Base-by-base conservation (phyloP, 2,113 vertebrate species). In the Clarias batrachus region DNA sequence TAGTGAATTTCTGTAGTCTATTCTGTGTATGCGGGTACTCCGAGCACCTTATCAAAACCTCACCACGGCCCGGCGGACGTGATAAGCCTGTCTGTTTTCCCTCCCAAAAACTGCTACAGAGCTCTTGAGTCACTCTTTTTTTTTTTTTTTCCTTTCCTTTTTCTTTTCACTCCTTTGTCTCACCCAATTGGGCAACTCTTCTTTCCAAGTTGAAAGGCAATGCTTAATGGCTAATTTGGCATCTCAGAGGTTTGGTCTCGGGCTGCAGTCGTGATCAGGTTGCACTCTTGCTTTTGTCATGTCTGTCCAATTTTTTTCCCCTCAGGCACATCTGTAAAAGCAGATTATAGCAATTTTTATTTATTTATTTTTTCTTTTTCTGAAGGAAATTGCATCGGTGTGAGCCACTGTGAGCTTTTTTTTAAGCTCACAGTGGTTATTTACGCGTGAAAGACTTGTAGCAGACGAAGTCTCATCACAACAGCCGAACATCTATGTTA, bases 191-290 rank as follows among this genome's bases (percentile, higher is more conserved):
- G 33, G n/a, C 23, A 57, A 7, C 41, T 41, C n/a, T 63, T 59
- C 56, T 78, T 41, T 73, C 37, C 62, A 56, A 56, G 52, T 76
- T 9, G 14, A 30, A 70, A 76, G 76, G 25, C 54, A 62, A n/a
- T 3, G 62, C 30, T 82, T 91, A 91, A 90, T 91, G 85, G 84
- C 0, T 87, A 66, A 88, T 89, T 91, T 89, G 86, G 79, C 85
- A 57, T 85, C 87, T 79, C 41, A 37, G 80, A 57, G 27, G 48
- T 56, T 41, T 56, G 13, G 54, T 86, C 62, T 41, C n/a, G 19
- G 30, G 56, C 57, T 77, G n/a, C 25, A n/a, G 54, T 77, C n/a
- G 12, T 66, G 41, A 65, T 74, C 11, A 86, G 5, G 0, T 8
- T 9, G 16, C 54, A 41, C 27, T 30, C 41, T 7, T 14, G 14